These are phyloP conservation scores for Andrena marginata DNA, from an alignment of 2,888 invertebrate genomes.

Conservation along the genomic window DNA sequence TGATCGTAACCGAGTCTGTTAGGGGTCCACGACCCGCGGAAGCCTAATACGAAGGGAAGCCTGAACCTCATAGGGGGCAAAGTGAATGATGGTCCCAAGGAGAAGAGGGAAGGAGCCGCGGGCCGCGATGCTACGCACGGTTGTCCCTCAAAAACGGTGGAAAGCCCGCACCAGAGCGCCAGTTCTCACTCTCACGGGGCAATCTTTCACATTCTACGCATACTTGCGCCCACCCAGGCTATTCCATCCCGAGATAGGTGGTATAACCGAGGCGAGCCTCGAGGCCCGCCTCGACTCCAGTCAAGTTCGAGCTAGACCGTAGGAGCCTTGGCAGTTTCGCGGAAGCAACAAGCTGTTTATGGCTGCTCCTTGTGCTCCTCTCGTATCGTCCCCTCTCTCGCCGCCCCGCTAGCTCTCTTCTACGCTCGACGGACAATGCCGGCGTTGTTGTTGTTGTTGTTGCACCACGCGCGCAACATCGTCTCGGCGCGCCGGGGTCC, in stretches of 20 bases:
- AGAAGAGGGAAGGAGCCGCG: neutral
- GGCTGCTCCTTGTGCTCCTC: conserved; percentile 75
- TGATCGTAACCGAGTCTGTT: neutral
- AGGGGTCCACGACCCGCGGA: neutral
- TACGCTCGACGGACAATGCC: conserved; percentile 43
- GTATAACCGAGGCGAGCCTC: conserved; percentile 62
- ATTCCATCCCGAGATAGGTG: conserved; percentile 70
- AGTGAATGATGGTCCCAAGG: neutral
- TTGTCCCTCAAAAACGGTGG: conserved; percentile 38
- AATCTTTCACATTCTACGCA: conserved; percentile 82
- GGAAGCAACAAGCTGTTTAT: conserved; percentile 85
- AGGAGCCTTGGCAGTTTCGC: conserved; percentile 76
- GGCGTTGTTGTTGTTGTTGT: conserved; percentile 52
- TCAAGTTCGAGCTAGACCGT: conserved; percentile 57
- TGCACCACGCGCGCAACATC: conserved; percentile 52
- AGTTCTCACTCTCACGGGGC: conserved; percentile 72
- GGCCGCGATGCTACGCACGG: neutral
- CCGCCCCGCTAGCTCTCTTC: conserved; percentile 30
- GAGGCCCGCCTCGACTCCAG: conserved; percentile 31
- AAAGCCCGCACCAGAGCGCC: conserved; percentile 5
- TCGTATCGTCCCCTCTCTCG: conserved; percentile 32
- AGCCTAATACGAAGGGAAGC: neutral
- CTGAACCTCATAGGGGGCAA: neutral
- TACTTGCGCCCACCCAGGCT: conserved; percentile 75
- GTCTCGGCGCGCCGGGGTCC: conserved; percentile 55